Conservation (phyloP, 2,797 vertebrate genomes). For the Pteronotus mesoamericanus region DNA sequence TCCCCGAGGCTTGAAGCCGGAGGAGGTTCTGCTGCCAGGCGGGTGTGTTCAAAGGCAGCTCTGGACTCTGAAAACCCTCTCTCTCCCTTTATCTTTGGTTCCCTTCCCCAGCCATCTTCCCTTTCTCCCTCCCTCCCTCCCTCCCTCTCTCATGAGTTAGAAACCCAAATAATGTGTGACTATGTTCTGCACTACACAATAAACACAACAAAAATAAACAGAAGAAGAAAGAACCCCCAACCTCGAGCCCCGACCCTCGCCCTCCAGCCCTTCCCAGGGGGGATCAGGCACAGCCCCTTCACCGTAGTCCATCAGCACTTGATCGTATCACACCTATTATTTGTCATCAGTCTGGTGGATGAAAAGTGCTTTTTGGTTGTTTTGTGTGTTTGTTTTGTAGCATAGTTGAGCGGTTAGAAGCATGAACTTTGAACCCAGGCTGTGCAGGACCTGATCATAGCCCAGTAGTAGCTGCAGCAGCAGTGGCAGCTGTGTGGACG, state of each 20-base stretch:
- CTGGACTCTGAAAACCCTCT: background rate
- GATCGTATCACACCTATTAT: background rate
- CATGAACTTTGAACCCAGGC: background rate
- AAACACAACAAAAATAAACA: too few relatives aligned
- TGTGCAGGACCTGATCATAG: background rate
- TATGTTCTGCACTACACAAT: background rate
- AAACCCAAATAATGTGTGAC: background rate
- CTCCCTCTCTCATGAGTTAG: background rate
- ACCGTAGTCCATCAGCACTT: rapidly evolving
- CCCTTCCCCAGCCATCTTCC: background rate
- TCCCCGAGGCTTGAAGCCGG: background rate
- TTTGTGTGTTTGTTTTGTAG: background rate
- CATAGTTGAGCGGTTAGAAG: background rate
- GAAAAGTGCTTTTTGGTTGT: background rate
- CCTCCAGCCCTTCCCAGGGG: background rate
- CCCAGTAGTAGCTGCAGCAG: background rate
- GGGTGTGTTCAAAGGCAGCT: background rate
- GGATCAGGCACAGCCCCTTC: background rate
- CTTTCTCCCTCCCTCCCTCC: background rate
- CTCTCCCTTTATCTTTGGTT: background rate
- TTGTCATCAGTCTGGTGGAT: background rate
- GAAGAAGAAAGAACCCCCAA: background rate
- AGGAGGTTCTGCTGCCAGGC: background rate
- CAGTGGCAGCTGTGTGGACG: background rate
- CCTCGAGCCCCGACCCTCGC: background rate